Evolutionary conservation across 2,797 vertebrate genomes (phyloP), one percentile per base, ranked within the genome.

Genomic region (Eidolon dupreanum): DNA sequence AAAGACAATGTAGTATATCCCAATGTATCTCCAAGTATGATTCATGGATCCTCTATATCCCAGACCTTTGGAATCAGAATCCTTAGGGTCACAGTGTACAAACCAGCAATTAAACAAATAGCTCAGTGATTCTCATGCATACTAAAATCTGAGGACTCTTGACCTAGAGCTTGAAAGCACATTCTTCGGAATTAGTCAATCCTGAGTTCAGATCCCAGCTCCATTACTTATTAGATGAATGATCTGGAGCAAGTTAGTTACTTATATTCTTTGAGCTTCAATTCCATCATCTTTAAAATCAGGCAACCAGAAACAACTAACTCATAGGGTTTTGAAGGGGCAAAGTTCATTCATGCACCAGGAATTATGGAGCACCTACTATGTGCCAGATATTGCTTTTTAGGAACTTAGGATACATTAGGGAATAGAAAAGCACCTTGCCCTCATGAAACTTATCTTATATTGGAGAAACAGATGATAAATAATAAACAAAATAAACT

Each of bases 221-320:
- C 51, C 19, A 57, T 28, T 88, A 59, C 6, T 74, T 74, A 82
- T 16, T 73, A 75, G 46, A 43, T 53, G 57, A 92, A 78, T 63
- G 26, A 91, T 63, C 57, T 78, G 24, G 75, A 70, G 51, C 41
- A 92, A 78, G 3, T 73, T 8, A 74, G 51, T 59, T 87, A 79
- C 63, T 86, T 65, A 68, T n/a, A 68, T 33, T 57, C 84, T 82
- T 63, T 51, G 12, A 65, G 70, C 53, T 82, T 83, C 15, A 91
- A 53, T 95, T 79, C 38, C 53, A 65, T 89, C 59, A 83, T 78
- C 36, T 91, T 89, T 70, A 68, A 84, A 86, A 75, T 46, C 51
- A 65, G 31, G 66, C 74, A 33, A 92, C 79, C 22, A 90, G 57
- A 88, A 92, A 71, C 31, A 75, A 31, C 20, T 24, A 61, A 33